Evolutionary conservation across 2,113 vertebrate species (phyloP), one percentile per base, ranked within the genome.

Genomic region (Dicentrarchus labrax): DNA sequence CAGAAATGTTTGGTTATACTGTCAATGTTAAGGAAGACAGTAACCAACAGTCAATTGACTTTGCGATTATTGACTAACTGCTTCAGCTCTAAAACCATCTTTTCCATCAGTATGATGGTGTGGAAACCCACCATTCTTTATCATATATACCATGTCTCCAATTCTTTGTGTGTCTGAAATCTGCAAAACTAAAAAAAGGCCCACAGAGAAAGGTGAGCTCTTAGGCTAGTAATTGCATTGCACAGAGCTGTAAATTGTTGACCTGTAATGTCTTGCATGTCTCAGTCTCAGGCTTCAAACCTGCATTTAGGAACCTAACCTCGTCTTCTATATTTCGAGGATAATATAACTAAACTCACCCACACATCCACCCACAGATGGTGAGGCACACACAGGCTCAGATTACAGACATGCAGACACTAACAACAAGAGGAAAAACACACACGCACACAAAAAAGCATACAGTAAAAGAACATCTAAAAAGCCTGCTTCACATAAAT

Each of bases 301-400:
- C 39, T 39, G 30, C 75, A 67, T 88, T 79, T 61, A 56, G 62
- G 50, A 72, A 64, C 71, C 22, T 76, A 72, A 72, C 81, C 48
- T 56, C 6, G 16, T 77, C 57, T 84, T 43, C 24, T 82, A 41
- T 69, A 68, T 84, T 71, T 81, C 4, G 30, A 71, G 78, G 67
- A 86, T 71, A 72, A 79, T 86, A 41, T 53, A 66, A 61, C 61
- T 22, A 43, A 74, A 61, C 57, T 39, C 78, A 30, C 84, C 57
- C 80, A 89, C 89, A 62, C 76, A 59, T 54, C 51, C 73, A 19
- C 87, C 86, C 79, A 85, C 73, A 56, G 50, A 69, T 1, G 5
- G 53, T 51, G 22, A 61, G 61, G 64, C 24, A 8, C 57, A 53
- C 68, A 76, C 76, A 41, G 43, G 54, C 79, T 75, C 22, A 45